A percentile compares a stretch with the other conserved stretches of the same genome.
These are phyloP conservation scores for Thamnaconus septentrionalis DNA, from an alignment of 2,113 vertebrate species.

Conservation along the genomic window DNA sequence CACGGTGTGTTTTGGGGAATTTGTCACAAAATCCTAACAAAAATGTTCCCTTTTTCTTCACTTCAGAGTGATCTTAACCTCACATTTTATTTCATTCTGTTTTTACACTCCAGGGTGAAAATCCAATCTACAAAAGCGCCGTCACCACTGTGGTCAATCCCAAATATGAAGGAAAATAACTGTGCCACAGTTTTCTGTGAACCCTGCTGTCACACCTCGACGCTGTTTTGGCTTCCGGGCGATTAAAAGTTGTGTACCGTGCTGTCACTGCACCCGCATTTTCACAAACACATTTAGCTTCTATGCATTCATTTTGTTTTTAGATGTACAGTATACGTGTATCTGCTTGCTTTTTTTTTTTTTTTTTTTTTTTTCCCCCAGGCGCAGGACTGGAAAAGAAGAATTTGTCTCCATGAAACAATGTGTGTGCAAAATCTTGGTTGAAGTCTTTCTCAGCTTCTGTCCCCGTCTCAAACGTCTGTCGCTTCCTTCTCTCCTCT, in stretches of 20 bases:
- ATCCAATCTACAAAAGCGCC: conserved; percentile 99
- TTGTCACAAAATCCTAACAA: conserved; percentile 1
- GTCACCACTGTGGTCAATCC: conserved; percentile 99
- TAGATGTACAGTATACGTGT: conserved; percentile 82
- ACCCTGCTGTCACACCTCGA: conserved; percentile 72
- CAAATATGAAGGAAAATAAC: conserved; percentile 98
- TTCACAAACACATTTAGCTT: conserved; percentile 81
- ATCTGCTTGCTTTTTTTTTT: too few relatives aligned
- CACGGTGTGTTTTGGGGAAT: conserved; percentile 7
- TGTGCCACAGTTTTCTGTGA: conserved; percentile 48
- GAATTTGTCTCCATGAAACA: conserved; percentile 12
- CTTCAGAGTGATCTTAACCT: not conserved
- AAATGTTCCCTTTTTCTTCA: not conserved
- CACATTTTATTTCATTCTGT: not conserved
- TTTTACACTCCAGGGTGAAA: conserved; percentile 87
- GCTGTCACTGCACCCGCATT: conserved; percentile 72
- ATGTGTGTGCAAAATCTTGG: conserved; percentile 14
- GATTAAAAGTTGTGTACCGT: conserved; percentile 49
- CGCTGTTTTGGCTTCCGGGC: conserved; percentile 36
- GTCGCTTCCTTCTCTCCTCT: not conserved
- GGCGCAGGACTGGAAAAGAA: conserved; percentile 58
- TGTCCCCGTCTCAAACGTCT: conserved; percentile 6
- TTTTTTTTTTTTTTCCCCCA: conserved; percentile 68
- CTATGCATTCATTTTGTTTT: conserved; percentile 76
- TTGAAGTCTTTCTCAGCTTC: conserved; percentile 11